These are phyloP conservation scores for Hipposideros larvatus DNA, from an alignment of 2,797 vertebrate species.

Conservation along the genomic window DNA sequence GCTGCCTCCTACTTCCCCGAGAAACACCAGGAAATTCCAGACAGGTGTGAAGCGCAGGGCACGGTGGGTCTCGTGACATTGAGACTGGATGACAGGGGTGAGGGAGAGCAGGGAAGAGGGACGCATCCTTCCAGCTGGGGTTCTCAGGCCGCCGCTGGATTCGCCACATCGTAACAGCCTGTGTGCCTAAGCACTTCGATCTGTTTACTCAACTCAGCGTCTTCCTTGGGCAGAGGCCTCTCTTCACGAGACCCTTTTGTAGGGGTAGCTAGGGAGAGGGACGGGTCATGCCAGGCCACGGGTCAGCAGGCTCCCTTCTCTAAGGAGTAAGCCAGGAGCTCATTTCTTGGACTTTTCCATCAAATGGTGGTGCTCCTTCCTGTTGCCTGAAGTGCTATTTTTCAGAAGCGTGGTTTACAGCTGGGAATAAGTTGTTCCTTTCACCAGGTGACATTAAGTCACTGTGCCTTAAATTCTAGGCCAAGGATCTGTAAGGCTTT, in stretches of 20 bases:
- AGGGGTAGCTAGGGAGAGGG: not conserved
- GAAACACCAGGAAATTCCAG: slow-evolving; percentile 45
- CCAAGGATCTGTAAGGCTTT: slow-evolving; percentile 5
- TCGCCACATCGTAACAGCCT: not conserved
- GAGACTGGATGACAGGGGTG: not conserved
- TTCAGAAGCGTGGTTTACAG: not conserved
- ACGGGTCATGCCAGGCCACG: not conserved
- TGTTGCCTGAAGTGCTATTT: not conserved
- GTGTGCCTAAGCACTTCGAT: not conserved
- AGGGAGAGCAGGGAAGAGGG: not conserved
- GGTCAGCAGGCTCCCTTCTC: not conserved
- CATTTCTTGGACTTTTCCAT: not conserved
- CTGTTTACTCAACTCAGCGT: not conserved
- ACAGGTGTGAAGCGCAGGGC: not conserved
- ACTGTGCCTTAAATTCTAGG: not conserved
- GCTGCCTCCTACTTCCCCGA: slow-evolving; percentile 36
- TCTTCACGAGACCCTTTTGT: not conserved
- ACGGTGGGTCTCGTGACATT: not conserved
- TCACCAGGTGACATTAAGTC: not conserved
- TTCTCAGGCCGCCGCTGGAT: rapidly evolving
- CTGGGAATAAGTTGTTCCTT: not conserved
- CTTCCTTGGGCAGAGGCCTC: not conserved
- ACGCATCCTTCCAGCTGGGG: not conserved
- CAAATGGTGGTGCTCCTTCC: not conserved
- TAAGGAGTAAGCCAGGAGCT: not conserved